Evolutionary conservation across 1,140 invertebrate genomes (phyloP).

Genomic region (Pseudoatta argentina): DNA sequence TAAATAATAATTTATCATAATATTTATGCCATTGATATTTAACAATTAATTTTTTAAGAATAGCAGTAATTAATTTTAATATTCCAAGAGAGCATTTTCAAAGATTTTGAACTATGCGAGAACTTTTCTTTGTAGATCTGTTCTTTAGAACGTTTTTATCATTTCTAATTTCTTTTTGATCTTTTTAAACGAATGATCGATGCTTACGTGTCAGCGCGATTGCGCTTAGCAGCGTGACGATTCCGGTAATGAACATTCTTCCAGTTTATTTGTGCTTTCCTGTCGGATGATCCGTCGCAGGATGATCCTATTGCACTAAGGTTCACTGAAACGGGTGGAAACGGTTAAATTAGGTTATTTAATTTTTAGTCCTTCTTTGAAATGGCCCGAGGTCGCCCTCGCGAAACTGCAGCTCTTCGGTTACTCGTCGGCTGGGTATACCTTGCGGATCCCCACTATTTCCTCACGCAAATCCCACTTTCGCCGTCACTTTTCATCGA

Average conservation of each 20-base stretch:
- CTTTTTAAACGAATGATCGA: neutral
- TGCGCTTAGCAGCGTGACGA: slow-evolving; percentile 74
- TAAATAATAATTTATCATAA: neutral
- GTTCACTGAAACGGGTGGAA: slow-evolving; percentile 61
- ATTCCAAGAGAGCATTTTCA: neutral
- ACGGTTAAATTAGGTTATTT: slow-evolving; percentile 18
- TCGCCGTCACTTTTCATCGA: slow-evolving; percentile 79
- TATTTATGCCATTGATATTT: neutral
- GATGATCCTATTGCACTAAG: slow-evolving; percentile 28
- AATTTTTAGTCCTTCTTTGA: slow-evolving; percentile 77
- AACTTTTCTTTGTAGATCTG: neutral
- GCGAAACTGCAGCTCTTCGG: slow-evolving; percentile 79
- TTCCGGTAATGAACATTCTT: slow-evolving; percentile 75
- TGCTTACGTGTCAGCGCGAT: slow-evolving; percentile 81
- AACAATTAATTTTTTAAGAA: neutral
- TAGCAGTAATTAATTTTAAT: slow-evolving; percentile 3
- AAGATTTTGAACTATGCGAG: neutral
- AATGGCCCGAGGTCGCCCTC: slow-evolving; percentile 73
- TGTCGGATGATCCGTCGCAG: neutral
- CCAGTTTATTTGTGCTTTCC: neutral
- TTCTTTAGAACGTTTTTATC: neutral
- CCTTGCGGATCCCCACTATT: slow-evolving; percentile 80
- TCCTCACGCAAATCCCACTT: slow-evolving; percentile 79
- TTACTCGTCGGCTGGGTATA: slow-evolving; percentile 80
- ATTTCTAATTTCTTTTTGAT: neutral